Base-by-base conservation (phyloP, 2,888 invertebrate species). In the Melanargia galathea region DNA sequence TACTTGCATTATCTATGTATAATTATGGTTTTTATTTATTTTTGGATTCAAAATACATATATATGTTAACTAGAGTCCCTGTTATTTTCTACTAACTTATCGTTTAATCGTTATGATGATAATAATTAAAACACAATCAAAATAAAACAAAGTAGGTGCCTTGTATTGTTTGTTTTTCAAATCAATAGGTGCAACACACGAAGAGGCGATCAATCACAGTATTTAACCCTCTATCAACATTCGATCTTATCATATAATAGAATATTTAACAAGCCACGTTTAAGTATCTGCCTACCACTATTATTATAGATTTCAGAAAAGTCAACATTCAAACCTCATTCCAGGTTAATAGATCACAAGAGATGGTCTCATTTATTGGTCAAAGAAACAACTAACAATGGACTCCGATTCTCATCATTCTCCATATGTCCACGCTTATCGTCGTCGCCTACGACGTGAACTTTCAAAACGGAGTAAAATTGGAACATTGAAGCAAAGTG, bases 191-290 rank as follows among this genome's bases (percentile, higher is more conserved):
- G 2, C 33, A 18, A 52, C 52, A 35, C 59, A 78, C 54, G 77
- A 78, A 75, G 73, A 76, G 71, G 60, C 81, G 76, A 89, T 89
- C 81, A 46, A 46, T 89, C 89, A 88, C 73, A 68, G 74, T 75
- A 77, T 83, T 88, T 87, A 86, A 82, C 80, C 73, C 72, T 73
- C 70, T 74, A 77, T 80, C 75, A 77, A 79, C 75, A 73, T 70
- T 71, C 69, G 87, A 88, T 88, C 68, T 71, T 89, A 90, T 89
- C 90, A 67, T 56, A 40, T 79, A 84, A 85, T 84, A 74, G 83
- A 87, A 86, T 84, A 85, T 83, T 87, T 84, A 86, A 87, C 76
- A 71, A 77, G 58, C 75, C 67, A 67, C 76, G 74, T 81, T 81
- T 78, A 78, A 71, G 70, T 65, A 69, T 65, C 66, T 57, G 61